Base-by-base conservation (phyloP, 2,888 invertebrate genomes). In the Polyommatus iphigenia region DNA sequence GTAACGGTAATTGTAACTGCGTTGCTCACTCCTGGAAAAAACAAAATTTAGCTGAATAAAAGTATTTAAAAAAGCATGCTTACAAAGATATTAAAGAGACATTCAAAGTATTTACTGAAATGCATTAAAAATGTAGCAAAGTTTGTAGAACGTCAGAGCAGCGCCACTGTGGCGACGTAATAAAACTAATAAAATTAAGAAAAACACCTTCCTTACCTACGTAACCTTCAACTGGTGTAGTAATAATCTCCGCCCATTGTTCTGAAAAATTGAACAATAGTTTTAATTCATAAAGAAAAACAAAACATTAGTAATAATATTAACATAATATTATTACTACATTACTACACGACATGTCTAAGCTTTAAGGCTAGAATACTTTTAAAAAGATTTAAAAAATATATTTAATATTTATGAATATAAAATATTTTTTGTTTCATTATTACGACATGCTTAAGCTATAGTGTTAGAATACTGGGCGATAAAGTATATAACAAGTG, bases 161-260 rank as follows among this genome's bases (percentile, higher is more conserved):
- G 41, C 10, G 41, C 41, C 41, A 2, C 41, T 41, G 46, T 13
- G 0, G 46, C 13, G 13, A 46, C 46, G 10, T 3, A 46, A 10
- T 46, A 46, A 46, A 57, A 18, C 8, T 62, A 62, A 10, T 62
- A 24, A 10, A 20, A 20, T 71, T 78, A 73, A 41, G 73, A 29
- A 15, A 24, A 73, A 29, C 59, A 72, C n/a, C 46, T 41, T 71
- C 80, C 92, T 88, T 87, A 93, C 93, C 93, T 20, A 93, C 92
- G 83, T 87, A 93, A 78, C 93, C 93, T 80, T 85, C 83, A 1
- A 88, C 86, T 7, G 86, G 79, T 15, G 87, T 82, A 10, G 87
- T 80, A 41, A 81, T 78, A 76, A 93, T 88, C 71, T 91, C 91
- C 0, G 88, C 90, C 93, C 92, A 93, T 85, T 87, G 84, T 78